Conservation (phyloP, 2,113 vertebrate species). For the Podarcis muralis region DNA sequence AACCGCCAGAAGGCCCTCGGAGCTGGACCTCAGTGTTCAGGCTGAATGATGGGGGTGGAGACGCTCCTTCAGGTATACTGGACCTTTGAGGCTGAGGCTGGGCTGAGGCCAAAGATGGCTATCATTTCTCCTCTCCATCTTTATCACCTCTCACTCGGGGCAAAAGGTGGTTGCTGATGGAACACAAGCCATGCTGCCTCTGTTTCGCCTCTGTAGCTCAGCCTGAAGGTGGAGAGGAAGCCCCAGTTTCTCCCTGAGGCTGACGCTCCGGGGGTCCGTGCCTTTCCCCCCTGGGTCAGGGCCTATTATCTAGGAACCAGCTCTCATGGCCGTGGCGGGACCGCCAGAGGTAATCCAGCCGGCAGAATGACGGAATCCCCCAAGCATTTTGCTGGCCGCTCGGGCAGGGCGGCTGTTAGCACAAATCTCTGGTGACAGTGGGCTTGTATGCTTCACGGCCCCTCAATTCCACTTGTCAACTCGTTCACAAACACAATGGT, state of each 20-base stretch:
- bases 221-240: background rate
- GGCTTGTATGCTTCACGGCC: background rate
- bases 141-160: too few species aligned
- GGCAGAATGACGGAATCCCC: background rate
- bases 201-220: too few species aligned
- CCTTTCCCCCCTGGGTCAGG: background rate
- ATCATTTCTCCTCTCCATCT: too few species aligned
- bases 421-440: background rate
- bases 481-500: slow-evolving; percentile 28
- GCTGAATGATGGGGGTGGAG: too few species aligned
- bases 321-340: background rate
- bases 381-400: background rate
- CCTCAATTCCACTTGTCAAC: slow-evolving; percentile 24
- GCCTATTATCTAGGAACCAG: too few species aligned
- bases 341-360: background rate
- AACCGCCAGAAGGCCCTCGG: too few species aligned
- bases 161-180: background rate
- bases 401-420: background rate
- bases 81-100: too few species aligned
- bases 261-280: background rate
- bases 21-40: too few species aligned
- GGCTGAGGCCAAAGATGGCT: too few species aligned
- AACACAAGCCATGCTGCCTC: background rate
- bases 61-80: too few species aligned
- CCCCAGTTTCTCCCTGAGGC: too few species aligned